Base-by-base conservation (phyloP, 2,113 vertebrate genomes). In the Uropsilus gracilis region DNA sequence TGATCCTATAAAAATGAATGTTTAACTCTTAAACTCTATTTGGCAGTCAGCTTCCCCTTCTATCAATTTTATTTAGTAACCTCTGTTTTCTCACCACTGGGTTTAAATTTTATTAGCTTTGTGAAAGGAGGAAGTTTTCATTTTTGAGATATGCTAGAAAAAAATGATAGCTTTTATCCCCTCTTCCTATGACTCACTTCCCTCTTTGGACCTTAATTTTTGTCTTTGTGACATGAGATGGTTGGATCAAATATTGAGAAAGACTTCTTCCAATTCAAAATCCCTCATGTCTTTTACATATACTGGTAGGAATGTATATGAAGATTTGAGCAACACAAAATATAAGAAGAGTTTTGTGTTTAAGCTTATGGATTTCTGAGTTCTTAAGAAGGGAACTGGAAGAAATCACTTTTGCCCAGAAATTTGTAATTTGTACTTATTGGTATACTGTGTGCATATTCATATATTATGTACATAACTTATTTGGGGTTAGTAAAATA, bases 51-150 rank as follows among this genome's bases (percentile, higher is more conserved):
- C 28, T 72, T 94, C 68, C 18, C 71, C 30, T 53, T 95, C 13
- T 24, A 8, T 34, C 3, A 72, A 64, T 22, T 86, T 91, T 44
- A 69, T 55, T 89, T 88, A 53, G 39, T 66, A 68, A 39, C 4
- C 24, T 66, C n/a, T 69, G 37, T 44, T 83, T 85, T 89, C 34
- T 94, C 44, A 69, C 3, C 44, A n/a, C 26, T 90, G n/a, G 20
- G 17, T 82, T 68, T 72, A 42, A 13, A 73, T 71, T 84, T 90
- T 42, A 88, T 46, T 57, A 90, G 16, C 53, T n/a, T 59, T 1
- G 30, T 72, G 48, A 55, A 90, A 90, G 92, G 50, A 42, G 94
- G 61, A 94, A 61, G 66, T 64, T 95, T 93, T 89, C 30, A 3
- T n/a, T 81, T 96, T 90, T 72, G 77, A 77, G 55, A 83, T 82